Evolutionary conservation across 2,113 vertebrate genomes (phyloP).

Genomic region (Brachirus orientalis): DNA sequence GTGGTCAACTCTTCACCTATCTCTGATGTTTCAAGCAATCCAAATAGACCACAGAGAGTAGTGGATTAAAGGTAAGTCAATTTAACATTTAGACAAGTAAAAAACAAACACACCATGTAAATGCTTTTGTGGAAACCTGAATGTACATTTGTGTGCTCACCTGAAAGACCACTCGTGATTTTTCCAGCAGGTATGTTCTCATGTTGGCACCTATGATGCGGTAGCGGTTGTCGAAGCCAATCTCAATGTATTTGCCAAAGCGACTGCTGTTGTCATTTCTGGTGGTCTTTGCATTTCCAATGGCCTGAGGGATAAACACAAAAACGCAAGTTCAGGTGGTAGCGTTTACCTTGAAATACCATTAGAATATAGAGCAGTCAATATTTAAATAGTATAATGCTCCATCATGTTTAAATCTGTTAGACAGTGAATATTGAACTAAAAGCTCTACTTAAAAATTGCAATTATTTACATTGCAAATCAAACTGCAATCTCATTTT

Average conservation of each 20-base stretch:
- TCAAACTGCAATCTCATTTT: no score
- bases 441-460: no score
- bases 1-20: not conserved
- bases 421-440: no score
- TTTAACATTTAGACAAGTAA: not conserved
- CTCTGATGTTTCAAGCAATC: not conserved
- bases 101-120: not conserved
- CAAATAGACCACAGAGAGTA: not conserved
- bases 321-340: not conserved
- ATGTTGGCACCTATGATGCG: constrained; percentile 98
- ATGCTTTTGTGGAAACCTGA: not conserved
- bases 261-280: constrained; percentile 99
- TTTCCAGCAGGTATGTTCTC: constrained; percentile 98
- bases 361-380: no score
- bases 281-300: constrained; percentile 98
- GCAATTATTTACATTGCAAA: no score
- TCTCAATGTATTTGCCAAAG: constrained; percentile 98
- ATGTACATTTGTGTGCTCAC: constrained; percentile 76
- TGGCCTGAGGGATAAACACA: constrained; percentile 83
- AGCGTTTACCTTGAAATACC: not conserved
- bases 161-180: constrained; percentile 98
- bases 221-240: constrained; percentile 93
- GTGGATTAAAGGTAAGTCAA: not conserved
- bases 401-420: no score
- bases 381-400: no score